Evolutionary conservation across 2,797 vertebrate species (phyloP).

Genomic region (Spea hammondii): DNA sequence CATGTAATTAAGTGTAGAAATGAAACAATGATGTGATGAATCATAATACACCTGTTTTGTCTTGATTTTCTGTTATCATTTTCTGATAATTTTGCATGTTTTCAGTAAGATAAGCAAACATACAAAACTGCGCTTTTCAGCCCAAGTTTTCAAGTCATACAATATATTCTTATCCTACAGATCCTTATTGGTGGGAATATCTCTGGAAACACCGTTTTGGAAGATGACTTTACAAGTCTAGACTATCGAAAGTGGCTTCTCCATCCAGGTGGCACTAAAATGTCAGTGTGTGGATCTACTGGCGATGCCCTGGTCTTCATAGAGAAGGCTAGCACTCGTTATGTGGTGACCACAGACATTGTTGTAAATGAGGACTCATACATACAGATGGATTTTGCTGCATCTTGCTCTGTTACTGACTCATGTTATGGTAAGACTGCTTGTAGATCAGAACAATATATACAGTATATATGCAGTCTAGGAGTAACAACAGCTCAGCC

Average conservation of each 20-base stretch:
- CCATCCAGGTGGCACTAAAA: slow-evolving; percentile 92
- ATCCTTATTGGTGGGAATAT: slow-evolving; percentile 95
- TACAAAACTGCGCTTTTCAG: no score
- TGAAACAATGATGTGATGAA: no score
- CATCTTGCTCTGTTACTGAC: slow-evolving; percentile 95
- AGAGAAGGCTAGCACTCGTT: slow-evolving; percentile 96
- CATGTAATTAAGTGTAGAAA: no score
- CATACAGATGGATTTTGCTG: slow-evolving; percentile 96
- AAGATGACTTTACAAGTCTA: slow-evolving; percentile 89
- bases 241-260: slow-evolving; percentile 94
- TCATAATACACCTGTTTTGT: no score
- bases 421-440: slow-evolving; percentile 89
- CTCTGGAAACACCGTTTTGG: slow-evolving; percentile 90
- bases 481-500: no score
- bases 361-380: slow-evolving; percentile 91
- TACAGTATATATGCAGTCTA: no score
- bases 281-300: slow-evolving; percentile 95
- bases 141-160: no score
- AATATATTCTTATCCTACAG: slow-evolving; percentile 62
- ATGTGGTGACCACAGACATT: slow-evolving; percentile 92
- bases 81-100: no score
- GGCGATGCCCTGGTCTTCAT: slow-evolving; percentile 96
- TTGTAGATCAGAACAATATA: no score
- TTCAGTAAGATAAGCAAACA: no score
- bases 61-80: no score